phyloP scores from a whole-genome alignment of 2,888 invertebrate genomes.

The Parapristionchus giblindavisi region DNA sequence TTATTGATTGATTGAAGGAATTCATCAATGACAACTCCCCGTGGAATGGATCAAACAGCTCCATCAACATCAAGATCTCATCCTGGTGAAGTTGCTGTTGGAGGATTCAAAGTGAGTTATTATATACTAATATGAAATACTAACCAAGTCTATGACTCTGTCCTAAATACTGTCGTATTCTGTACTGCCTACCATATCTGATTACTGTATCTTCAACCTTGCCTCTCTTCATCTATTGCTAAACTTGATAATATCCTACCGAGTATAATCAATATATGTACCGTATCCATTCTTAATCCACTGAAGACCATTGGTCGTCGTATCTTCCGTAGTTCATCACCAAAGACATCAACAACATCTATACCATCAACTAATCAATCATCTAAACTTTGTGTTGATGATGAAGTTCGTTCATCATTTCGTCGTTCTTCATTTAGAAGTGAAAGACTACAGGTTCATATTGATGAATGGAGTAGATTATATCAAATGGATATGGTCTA shows the following conservation, averaged over 20 bases:
- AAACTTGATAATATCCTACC: too few relatives aligned
- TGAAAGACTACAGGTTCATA: slow-evolving; percentile 33
- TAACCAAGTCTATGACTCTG: too few relatives aligned
- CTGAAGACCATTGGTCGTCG: not conserved
- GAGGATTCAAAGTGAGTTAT: slow-evolving; percentile 37
- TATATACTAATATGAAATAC: too few relatives aligned
- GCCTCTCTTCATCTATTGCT: too few relatives aligned
- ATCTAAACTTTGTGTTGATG: not conserved
- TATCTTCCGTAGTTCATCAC: too few relatives aligned
- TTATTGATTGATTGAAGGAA: slow-evolving; percentile 4
- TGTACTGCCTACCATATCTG: too few relatives aligned
- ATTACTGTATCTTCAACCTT: too few relatives aligned
- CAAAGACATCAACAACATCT: too few relatives aligned
- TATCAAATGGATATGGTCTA: not conserved
- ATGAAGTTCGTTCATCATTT: slow-evolving; percentile 19
- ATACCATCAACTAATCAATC: too few relatives aligned
- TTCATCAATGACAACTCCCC: not conserved
- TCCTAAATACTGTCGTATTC: too few relatives aligned
- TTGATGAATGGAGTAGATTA: not conserved
- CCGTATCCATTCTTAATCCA: not conserved
- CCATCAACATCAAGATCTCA: slow-evolving; percentile 23
- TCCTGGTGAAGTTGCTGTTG: slow-evolving; percentile 33
- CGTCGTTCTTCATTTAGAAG: slow-evolving; percentile 13
- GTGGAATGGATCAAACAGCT: not conserved
- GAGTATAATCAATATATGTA: not conserved